Percentiles rank a stretch among this genome's conserved stretches.
Evolutionary conservation across 35 echinoderm and acorn worm species (phyloP).

Genomic region (Amphiura filiformis): DNA sequence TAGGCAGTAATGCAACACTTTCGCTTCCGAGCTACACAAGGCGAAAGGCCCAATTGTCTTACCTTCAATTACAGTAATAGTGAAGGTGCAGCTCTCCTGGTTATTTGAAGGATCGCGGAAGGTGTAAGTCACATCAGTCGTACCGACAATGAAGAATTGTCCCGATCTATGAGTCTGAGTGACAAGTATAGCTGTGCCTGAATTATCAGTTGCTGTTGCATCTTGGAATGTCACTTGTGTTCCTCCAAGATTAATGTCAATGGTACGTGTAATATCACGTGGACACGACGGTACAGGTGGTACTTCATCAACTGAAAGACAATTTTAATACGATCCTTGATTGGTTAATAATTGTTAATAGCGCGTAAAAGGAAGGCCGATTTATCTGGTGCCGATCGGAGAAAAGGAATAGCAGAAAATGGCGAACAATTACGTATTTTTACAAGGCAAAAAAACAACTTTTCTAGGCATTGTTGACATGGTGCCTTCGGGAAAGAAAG

Average conservation of each 20-base stretch:
- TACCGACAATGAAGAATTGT: constrained; percentile 29
- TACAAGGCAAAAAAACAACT: no score
- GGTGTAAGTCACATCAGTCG: constrained; percentile 33
- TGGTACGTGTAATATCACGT: background rate
- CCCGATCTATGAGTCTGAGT: background rate
- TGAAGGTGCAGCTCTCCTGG: constrained; percentile 27
- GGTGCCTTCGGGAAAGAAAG: no score
- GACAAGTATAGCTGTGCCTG: background rate
- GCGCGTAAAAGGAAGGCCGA: no score
- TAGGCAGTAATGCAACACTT: no score
- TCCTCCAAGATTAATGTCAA: background rate
- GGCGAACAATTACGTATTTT: no score
- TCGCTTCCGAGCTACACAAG: no score
- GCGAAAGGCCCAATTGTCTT: no score
- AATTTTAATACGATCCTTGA: no score
- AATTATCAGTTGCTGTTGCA: constrained; percentile 32
- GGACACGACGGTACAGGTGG: background rate
- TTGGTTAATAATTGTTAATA: no score
- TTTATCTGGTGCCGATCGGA: no score
- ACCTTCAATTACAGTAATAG: constrained; percentile 23
- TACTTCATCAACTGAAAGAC: background rate
- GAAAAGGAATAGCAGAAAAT: no score
- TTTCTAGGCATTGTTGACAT: no score
- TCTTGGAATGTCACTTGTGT: constrained; percentile 4
- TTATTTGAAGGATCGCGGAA: constrained; percentile 41